Percentiles rank a stretch among this genome's conserved stretches.
phyloP scores from a whole-genome alignment of 2,797 vertebrate genomes.

The Sciurus vulgaris region DNA sequence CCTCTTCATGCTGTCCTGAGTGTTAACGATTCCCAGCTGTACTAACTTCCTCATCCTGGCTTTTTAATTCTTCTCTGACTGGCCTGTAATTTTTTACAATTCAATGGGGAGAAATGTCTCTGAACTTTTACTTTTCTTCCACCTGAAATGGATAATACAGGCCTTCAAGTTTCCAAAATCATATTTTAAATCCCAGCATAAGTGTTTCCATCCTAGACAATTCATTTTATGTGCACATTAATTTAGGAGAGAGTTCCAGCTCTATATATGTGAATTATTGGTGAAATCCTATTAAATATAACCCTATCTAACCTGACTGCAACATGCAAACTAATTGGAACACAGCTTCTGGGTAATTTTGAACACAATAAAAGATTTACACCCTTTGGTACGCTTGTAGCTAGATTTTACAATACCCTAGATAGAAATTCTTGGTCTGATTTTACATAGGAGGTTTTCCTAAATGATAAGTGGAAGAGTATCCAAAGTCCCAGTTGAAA shows the following conservation, averaged over 20 bases:
- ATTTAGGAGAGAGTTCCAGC: neutral
- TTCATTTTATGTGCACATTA: neutral
- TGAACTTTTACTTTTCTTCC: slow-evolving; percentile 23
- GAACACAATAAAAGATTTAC: neutral
- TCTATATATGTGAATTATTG: neutral
- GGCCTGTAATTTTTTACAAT: neutral
- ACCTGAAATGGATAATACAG: neutral
- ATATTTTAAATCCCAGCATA: neutral
- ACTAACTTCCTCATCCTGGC: neutral
- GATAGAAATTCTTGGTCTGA: neutral
- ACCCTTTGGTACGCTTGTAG: neutral
- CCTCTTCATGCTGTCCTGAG: neutral
- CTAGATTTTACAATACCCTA: neutral
- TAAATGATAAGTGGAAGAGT: neutral
- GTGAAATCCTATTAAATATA: neutral
- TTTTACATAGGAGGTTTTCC: neutral
- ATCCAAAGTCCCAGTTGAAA: neutral
- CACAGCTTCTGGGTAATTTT: neutral
- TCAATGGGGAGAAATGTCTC: neutral
- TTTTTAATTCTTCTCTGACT: neutral
- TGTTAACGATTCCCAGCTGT: neutral
- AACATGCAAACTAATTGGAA: neutral
- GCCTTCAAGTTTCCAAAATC: neutral
- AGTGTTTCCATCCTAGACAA: neutral
- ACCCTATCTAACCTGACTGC: neutral